Conservation (phyloP, 2,888 invertebrate species). For the Phalera bucephala region DNA sequence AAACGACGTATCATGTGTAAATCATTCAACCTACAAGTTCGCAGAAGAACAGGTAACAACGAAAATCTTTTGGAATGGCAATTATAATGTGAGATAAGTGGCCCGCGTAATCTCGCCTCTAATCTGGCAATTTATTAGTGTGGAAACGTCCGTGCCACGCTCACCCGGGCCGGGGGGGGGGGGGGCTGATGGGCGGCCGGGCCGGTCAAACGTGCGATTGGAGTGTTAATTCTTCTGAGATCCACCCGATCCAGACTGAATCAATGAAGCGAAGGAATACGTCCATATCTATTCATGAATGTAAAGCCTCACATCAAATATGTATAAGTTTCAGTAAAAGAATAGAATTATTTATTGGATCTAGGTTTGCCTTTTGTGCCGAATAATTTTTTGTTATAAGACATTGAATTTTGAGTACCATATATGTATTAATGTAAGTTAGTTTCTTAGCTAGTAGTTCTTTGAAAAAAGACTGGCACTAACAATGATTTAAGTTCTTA, state of each 20-base stretch:
- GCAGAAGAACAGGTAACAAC: background rate
- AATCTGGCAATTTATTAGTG: slow-evolving; percentile 7
- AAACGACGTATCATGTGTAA: too few species aligned
- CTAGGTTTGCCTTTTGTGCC: too few species aligned
- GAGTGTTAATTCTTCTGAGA: background rate
- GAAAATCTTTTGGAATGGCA: slow-evolving; percentile 5
- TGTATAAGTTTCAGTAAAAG: slow-evolving; percentile 13
- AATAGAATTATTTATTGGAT: slow-evolving; percentile 12
- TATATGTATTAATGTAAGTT: too few species aligned
- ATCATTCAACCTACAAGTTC: background rate
- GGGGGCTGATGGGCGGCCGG: too few species aligned
- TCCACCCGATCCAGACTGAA: background rate
- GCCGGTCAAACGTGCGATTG: background rate
- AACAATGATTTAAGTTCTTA: too few species aligned
- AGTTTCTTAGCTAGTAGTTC: too few species aligned
- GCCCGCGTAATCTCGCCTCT: slow-evolving; percentile 4
- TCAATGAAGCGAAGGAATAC: slow-evolving; percentile 10
- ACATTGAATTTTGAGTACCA: too few species aligned
- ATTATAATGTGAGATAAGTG: slow-evolving; percentile 11
- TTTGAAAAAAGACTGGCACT: too few species aligned
- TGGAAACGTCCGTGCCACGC: background rate
- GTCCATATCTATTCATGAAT: slow-evolving; percentile 1
- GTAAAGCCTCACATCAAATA: slow-evolving; percentile 12
- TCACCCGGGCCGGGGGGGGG: background rate
- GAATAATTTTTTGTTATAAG: too few species aligned